Conservation (phyloP, 1,140 invertebrate species). For the Anastrepha ludens region DNA sequence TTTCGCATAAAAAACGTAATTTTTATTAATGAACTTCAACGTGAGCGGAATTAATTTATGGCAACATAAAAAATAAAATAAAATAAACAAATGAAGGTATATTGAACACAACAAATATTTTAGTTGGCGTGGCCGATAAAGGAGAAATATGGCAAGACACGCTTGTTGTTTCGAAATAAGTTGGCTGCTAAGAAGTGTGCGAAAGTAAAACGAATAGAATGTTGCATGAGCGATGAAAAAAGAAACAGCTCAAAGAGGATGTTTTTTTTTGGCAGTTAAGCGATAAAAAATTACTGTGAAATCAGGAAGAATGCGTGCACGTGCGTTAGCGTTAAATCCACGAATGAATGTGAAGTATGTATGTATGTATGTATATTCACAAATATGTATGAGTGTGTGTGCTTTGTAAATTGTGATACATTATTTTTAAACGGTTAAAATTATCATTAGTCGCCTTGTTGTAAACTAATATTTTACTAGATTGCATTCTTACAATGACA, state of each 20-base stretch:
- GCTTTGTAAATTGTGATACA: no score
- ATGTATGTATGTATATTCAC: no score
- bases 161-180: not conserved
- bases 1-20: constrained; percentile 1
- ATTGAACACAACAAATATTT: not conserved
- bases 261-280: not conserved
- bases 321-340: not conserved
- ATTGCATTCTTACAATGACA: not conserved
- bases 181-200: not conserved
- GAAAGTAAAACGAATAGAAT: not conserved
- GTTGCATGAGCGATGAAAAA: not conserved
- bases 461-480: no score
- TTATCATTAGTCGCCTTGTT: not conserved
- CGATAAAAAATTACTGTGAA: not conserved
- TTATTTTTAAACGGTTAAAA: not conserved
- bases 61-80: not conserved
- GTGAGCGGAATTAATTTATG: constrained; percentile 31
- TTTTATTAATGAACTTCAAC: constrained; percentile 49
- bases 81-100: not conserved
- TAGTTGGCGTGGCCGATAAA: constrained; percentile 29
- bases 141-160: not conserved
- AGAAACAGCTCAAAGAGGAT: not conserved
- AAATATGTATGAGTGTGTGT: no score
- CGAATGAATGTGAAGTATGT: no score
- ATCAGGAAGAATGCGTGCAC: not conserved